A percentile compares a stretch with the other conserved stretches of the same genome.
phyloP scores from a whole-genome alignment of 2,888 invertebrate species.

The Limenitis arthemis region DNA sequence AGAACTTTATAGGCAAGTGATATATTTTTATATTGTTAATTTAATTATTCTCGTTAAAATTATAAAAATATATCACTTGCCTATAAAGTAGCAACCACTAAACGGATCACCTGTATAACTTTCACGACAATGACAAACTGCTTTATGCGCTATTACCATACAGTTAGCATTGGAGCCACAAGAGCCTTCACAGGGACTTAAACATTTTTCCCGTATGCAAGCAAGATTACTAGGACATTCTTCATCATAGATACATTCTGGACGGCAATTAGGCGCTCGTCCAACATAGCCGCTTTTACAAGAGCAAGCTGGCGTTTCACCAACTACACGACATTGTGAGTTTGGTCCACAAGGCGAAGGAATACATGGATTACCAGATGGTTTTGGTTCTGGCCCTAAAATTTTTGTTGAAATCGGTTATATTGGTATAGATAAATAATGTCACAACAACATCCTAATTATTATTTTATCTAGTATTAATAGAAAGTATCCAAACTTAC shows the following conservation, averaged over 20 bases:
- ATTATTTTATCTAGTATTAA: conserved; percentile 2
- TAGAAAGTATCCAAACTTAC: conserved; percentile 62
- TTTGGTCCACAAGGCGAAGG: conserved; percentile 90
- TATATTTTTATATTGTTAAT: too few relatives aligned
- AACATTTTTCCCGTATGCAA: conserved; percentile 86
- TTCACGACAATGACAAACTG: conserved; percentile 84
- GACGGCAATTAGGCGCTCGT: conserved; percentile 87
- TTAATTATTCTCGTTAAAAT: background rate
- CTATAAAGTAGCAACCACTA: conserved; percentile 75
- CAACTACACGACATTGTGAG: conserved; percentile 84
- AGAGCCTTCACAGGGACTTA: conserved; percentile 88
- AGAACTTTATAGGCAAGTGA: too few relatives aligned
- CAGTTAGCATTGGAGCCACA: conserved; percentile 87
- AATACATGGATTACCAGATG: conserved; percentile 80
- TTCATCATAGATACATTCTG: conserved; percentile 87
- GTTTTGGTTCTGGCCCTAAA: conserved; percentile 69
- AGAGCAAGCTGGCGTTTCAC: conserved; percentile 85
- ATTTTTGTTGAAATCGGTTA: conserved; percentile 21
- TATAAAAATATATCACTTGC: conserved; percentile 36
- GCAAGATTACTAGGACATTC: conserved; percentile 89
- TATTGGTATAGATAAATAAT: background rate
- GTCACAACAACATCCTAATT: background rate
- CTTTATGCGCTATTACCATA: conserved; percentile 86
- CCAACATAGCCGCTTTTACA: conserved; percentile 86
- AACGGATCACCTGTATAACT: conserved; percentile 91